phyloP scores from a whole-genome alignment of 2,888 invertebrate species.

The Brachypterus glaber region DNA sequence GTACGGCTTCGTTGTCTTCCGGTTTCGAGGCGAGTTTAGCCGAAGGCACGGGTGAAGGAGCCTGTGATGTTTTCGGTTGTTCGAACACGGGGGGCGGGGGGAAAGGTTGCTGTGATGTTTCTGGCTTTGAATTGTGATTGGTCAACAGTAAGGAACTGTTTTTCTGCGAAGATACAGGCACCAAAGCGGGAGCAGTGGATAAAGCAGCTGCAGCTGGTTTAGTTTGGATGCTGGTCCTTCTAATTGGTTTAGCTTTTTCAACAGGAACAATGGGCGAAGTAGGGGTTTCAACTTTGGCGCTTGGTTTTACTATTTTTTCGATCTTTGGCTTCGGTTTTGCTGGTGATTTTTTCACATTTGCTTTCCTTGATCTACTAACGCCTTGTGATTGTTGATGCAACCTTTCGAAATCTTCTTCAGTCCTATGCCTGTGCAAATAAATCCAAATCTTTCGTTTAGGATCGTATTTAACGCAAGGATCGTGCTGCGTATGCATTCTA shows the following conservation, averaged over 20 bases:
- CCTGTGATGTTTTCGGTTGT: conserved; percentile 10
- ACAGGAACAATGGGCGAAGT: neutral
- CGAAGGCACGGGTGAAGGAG: conserved; percentile 12
- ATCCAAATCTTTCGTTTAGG: conserved; percentile 89
- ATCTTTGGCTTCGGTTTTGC: conserved; percentile 41
- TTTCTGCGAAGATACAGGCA: conserved; percentile 21
- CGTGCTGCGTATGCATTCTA: conserved; percentile 78
- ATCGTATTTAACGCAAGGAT: conserved; percentile 91
- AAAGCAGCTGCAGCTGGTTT: conserved; percentile 1
- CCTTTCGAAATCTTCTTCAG: conserved; percentile 52
- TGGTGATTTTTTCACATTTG: conserved; percentile 31
- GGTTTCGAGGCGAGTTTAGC: conserved; percentile 25
- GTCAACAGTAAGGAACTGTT: conserved; percentile 24
- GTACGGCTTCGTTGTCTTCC: conserved; percentile 37
- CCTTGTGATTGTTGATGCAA: conserved; percentile 58
- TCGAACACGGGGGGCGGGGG: conserved; percentile 6
- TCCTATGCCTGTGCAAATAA: conserved; percentile 74
- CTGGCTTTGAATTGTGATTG: conserved; percentile 19
- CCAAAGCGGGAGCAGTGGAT: conserved; percentile 14
- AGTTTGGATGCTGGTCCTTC: conserved; percentile 7
- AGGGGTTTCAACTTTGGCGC: conserved; percentile 9
- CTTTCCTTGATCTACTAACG: conserved; percentile 47
- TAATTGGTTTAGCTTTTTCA: conserved; percentile 5
- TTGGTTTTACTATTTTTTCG: conserved; percentile 37
- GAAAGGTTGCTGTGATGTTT: conserved; percentile 8